Evolutionary conservation across 2,888 invertebrate species (phyloP).

Genomic region (Ephialtes manifestator): DNA sequence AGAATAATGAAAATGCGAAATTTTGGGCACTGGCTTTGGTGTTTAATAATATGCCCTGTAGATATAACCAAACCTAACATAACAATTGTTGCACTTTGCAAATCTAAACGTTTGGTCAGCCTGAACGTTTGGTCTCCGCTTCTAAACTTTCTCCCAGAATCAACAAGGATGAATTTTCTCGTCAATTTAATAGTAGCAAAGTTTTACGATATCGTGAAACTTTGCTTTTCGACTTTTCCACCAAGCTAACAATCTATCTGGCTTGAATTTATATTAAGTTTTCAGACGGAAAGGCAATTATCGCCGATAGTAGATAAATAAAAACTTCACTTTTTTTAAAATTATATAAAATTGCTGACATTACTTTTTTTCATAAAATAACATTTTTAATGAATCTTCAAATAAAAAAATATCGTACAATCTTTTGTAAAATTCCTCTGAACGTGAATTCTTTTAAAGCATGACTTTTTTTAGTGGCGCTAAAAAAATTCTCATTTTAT

Average conservation of each 20-base stretch:
- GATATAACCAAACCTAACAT: not conserved
- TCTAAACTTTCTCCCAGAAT: not conserved
- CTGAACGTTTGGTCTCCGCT: not conserved
- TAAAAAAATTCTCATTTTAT: too few species aligned
- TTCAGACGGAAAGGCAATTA: conserved; percentile 4
- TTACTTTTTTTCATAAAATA: too few species aligned
- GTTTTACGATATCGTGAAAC: not conserved
- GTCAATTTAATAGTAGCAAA: not conserved
- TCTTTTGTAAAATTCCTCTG: too few species aligned
- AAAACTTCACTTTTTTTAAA: not conserved
- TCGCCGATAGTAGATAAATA: not conserved
- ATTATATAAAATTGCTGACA: too few species aligned
- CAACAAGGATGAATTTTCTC: not conserved
- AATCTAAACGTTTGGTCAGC: not conserved
- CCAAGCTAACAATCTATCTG: not conserved
- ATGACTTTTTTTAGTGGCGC: too few species aligned
- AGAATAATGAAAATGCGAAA: too few species aligned
- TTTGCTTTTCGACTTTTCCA: not conserved
- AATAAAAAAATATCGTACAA: too few species aligned
- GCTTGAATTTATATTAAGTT: not conserved
- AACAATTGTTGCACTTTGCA: not conserved
- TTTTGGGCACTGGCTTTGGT: too few species aligned
- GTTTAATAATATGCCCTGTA: too few species aligned
- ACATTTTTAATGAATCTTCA: too few species aligned
- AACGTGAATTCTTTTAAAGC: too few species aligned